These are phyloP conservation scores for Colinus virginianus DNA, from an alignment of 2,113 vertebrate species.

Conservation along the genomic window DNA sequence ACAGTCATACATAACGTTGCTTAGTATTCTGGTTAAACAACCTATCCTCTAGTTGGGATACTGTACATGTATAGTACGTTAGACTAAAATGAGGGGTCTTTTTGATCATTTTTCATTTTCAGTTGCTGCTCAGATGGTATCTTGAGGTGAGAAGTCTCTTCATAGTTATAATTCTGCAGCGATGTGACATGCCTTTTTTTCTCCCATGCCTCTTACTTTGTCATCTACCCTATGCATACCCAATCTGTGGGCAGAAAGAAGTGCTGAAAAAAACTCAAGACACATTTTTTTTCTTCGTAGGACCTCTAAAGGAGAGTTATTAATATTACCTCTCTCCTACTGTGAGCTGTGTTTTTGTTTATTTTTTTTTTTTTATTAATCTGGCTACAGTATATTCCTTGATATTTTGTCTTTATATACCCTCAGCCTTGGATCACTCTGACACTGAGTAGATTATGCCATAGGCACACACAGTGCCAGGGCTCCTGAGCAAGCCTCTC, in stretches of 20 bases:
- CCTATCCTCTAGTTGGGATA: neutral
- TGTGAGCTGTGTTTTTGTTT: neutral
- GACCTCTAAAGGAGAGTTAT: neutral
- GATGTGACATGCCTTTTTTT: neutral
- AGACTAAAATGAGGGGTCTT: neutral
- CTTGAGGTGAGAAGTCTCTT: neutral
- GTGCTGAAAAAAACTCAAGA: neutral
- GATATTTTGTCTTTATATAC: neutral
- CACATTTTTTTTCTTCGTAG: neutral
- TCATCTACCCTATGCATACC: too few relatives aligned
- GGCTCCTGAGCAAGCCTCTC: neutral
- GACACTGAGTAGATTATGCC: neutral
- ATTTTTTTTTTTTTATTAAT: neutral
- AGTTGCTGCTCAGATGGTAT: neutral
- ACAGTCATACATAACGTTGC: neutral
- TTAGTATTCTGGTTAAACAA: neutral
- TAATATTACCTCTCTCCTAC: neutral
- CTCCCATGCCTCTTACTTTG: fast-evolving
- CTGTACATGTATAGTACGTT: fast-evolving
- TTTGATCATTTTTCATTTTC: neutral
- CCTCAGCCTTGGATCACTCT: neutral
- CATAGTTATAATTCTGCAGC: neutral
- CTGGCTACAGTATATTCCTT: neutral
- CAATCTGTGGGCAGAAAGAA: neutral
- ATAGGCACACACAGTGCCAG: neutral